A percentile compares a stretch with the other conserved stretches of the same genome.
These are phyloP conservation scores for Corapipo altera DNA, from an alignment of 2,113 vertebrate species.

Conservation along the genomic window DNA sequence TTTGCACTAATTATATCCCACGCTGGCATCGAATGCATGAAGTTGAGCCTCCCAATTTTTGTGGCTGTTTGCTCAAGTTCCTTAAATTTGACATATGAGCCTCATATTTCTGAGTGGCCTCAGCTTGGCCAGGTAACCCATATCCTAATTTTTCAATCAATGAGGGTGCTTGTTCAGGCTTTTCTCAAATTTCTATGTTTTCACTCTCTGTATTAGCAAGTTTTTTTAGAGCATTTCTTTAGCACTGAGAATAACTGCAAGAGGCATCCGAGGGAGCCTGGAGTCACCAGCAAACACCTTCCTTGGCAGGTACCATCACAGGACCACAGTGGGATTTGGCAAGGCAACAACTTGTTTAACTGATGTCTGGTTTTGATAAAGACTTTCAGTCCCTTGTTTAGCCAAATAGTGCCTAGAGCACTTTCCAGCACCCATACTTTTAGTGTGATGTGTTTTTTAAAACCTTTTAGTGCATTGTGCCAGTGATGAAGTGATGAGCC, in stretches of 20 bases:
- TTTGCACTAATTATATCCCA: not conserved
- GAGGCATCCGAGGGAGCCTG: not conserved
- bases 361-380: not conserved
- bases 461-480: conserved; percentile 35
- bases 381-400: not conserved
- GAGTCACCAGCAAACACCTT: not conserved
- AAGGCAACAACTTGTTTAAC: not conserved
- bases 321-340: not conserved
- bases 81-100: fast-evolving
- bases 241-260: not conserved
- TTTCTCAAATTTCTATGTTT: not conserved
- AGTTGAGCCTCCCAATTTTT: not conserved
- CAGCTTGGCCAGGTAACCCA: fast-evolving
- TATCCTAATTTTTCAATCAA: not conserved
- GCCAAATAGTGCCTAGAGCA: not conserved
- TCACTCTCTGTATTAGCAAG: not conserved
- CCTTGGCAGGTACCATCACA: fast-evolving
- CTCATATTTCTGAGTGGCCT: not conserved
- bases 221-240: not conserved
- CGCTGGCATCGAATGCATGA: fast-evolving
- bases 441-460: not conserved
- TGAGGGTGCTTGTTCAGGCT: not conserved
- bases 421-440: not conserved
- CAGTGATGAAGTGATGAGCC: not conserved
- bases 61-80: not conserved